Percentiles rank a stretch among this genome's conserved stretches.
These are phyloP conservation scores for Dicyrtomina minuta DNA, from an alignment of 2,888 invertebrate genomes.

Conservation along the genomic window DNA sequence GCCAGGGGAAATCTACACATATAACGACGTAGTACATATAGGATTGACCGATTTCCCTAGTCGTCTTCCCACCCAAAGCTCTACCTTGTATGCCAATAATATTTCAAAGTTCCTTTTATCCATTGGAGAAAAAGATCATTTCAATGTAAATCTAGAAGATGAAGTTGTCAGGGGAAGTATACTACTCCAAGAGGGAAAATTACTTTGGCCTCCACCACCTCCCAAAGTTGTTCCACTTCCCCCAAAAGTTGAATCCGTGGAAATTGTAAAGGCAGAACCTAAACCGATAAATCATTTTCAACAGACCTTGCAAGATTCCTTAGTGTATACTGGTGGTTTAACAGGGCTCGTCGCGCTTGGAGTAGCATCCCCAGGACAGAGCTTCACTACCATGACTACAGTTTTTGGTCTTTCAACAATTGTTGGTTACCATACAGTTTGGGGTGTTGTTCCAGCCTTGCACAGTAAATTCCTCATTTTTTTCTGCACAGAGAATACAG, in stretches of 20 bases:
- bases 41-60: slow-evolving; percentile 83
- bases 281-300: slow-evolving; percentile 68
- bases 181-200: slow-evolving; percentile 70
- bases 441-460: slow-evolving; percentile 87
- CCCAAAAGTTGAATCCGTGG: slow-evolving; percentile 57
- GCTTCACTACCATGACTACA: slow-evolving; percentile 83
- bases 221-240: slow-evolving; percentile 62
- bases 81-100: slow-evolving; percentile 86
- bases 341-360: slow-evolving; percentile 70
- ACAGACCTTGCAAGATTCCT: slow-evolving; percentile 68
- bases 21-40: slow-evolving; percentile 80
- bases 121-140: slow-evolving; percentile 76
- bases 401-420: slow-evolving; percentile 79
- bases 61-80: slow-evolving; percentile 80
- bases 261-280: slow-evolving; percentile 57
- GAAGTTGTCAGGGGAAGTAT: slow-evolving; percentile 84
- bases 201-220: slow-evolving; percentile 75
- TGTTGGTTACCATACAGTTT: slow-evolving; percentile 84
- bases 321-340: slow-evolving; percentile 71
- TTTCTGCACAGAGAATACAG: too few species aligned
- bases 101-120: slow-evolving; percentile 82
- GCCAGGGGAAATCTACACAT: slow-evolving; percentile 71
- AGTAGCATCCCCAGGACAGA: slow-evolving; percentile 75
- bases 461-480: slow-evolving; percentile 59
- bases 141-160: slow-evolving; percentile 76